Conservation (phyloP, 2,797 vertebrate genomes). For the Fratercula arctica region DNA sequence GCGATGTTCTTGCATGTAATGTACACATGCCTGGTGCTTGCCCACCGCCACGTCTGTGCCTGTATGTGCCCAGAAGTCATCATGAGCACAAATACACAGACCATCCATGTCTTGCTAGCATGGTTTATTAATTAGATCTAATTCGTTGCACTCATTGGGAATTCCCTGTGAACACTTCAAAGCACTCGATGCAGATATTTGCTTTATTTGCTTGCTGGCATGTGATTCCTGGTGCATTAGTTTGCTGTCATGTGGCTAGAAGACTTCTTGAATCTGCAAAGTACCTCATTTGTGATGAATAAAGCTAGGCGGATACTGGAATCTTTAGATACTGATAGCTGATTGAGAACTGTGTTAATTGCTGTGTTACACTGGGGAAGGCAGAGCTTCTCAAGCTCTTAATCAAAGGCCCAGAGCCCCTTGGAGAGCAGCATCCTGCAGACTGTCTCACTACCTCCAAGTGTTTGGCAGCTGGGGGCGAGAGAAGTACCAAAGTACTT, state of each 20-base stretch:
- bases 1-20: background rate
- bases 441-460: background rate
- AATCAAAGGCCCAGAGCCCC: conserved; percentile 21
- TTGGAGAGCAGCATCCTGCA: conserved; percentile 2
- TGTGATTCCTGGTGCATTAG: background rate
- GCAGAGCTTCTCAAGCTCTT: background rate
- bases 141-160: conserved; percentile 25
- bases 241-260: background rate
- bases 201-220: background rate
- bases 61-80: background rate
- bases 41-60: background rate
- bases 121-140: conserved; percentile 33
- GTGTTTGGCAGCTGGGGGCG: background rate
- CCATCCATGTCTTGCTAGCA: background rate
- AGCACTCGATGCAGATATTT: background rate
- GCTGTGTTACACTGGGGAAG: conserved; percentile 12
- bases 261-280: conserved; percentile 1
- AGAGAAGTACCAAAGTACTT: background rate
- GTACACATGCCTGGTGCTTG: background rate
- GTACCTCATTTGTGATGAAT: conserved; percentile 2
- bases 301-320: background rate
- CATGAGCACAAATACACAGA: background rate
- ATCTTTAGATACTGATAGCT: background rate
- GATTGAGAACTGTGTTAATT: conserved; percentile 32
- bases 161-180: conserved; percentile 37